A percentile compares a stretch with the other conserved stretches of the same genome.
Evolutionary conservation across 2,113 vertebrate genomes (phyloP).

Genomic region (Oryzias celebensis): DNA sequence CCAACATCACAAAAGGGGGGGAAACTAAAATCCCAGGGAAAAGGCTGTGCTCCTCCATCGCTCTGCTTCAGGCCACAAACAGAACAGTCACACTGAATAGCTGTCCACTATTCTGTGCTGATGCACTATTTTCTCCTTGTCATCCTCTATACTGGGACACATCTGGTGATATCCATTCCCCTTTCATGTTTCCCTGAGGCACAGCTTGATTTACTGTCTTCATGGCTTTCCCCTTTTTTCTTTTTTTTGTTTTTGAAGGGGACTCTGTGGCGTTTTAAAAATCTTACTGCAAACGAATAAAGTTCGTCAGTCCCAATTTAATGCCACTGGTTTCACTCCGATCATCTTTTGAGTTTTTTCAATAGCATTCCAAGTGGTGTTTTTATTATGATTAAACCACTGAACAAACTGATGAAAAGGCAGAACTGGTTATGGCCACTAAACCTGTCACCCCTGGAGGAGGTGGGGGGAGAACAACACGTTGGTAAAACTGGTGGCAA

Average conservation of each 20-base stretch:
- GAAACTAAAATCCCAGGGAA: constrained; percentile 14
- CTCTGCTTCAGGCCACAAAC: constrained; percentile 35
- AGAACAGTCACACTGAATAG: constrained; percentile 30
- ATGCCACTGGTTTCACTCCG: no score
- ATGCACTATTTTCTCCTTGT: constrained; percentile 74
- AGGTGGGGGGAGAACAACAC: no score
- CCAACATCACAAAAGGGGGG: neutral
- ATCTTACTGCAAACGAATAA: constrained; percentile 32
- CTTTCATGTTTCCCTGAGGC: constrained; percentile 56
- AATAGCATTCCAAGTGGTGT: no score
- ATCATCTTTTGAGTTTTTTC: no score
- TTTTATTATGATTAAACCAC: no score
- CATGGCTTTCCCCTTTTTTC: constrained; percentile 47
- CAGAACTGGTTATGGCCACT: no score
- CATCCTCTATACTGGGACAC: constrained; percentile 65
- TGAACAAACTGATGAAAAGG: no score
- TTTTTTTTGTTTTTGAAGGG: constrained; percentile 48
- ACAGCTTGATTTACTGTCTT: constrained; percentile 70
- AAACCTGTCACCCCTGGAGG: no score
- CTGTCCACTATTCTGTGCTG: constrained; percentile 50
- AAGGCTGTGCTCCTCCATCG: constrained; percentile 23
- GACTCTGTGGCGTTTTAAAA: constrained; percentile 59
- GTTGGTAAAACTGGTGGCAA: no score
- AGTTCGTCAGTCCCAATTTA: neutral
- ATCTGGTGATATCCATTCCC: constrained; percentile 61